A percentile compares a stretch with the other conserved stretches of the same genome.
Evolutionary conservation across 2,797 vertebrate genomes (phyloP).

Genomic region (Lacerta agilis): DNA sequence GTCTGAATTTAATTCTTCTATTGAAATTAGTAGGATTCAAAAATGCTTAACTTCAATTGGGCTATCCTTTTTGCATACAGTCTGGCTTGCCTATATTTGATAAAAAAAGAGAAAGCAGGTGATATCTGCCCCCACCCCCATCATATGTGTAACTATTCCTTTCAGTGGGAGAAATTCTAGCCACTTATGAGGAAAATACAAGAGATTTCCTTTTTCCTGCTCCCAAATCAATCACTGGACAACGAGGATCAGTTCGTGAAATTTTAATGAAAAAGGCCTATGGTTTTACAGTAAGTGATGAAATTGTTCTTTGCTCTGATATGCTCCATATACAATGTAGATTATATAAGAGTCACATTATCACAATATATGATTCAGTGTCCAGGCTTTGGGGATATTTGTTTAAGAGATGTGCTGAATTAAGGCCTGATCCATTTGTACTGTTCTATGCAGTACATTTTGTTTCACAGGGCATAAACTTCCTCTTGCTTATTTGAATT

Average conservation of each 20-base stretch:
- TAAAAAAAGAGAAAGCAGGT: conserved; percentile 1
- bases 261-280: conserved; percentile 88
- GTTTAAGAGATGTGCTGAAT: background rate
- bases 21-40: background rate
- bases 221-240: conserved; percentile 78
- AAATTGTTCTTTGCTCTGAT: conserved; percentile 41
- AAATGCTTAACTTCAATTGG: background rate
- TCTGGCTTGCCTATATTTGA: background rate
- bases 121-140: conserved; percentile 48
- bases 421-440: background rate
- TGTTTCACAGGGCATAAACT: background rate
- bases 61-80: background rate
- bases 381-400: background rate
- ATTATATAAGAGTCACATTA: conserved; percentile 38
- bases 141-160: conserved; percentile 64
- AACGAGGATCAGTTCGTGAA: conserved; percentile 83
- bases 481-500: background rate
- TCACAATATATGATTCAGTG: conserved; percentile 5
- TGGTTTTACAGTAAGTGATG: conserved; percentile 85
- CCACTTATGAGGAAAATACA: conserved; percentile 79
- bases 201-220: conserved; percentile 91
- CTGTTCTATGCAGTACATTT: background rate
- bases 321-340: conserved; percentile 10
- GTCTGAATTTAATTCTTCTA: background rate
- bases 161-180: conserved; percentile 89